phyloP scores from a whole-genome alignment of 2,113 vertebrate genomes.

The Hemiscyllium ocellatum region DNA sequence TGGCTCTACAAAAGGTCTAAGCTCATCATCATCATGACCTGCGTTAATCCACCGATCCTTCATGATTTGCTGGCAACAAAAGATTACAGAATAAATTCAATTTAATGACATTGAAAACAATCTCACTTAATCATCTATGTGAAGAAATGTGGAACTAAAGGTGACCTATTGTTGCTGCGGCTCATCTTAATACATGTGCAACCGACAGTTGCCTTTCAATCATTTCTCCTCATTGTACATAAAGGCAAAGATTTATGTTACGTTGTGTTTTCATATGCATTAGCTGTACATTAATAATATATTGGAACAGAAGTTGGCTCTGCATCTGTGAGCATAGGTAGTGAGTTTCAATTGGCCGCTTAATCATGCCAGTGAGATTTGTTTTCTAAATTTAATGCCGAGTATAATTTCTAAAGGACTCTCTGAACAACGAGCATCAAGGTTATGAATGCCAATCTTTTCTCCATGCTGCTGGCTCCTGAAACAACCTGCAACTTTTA shows the following conservation, averaged over 20 bases:
- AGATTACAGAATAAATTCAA: constrained; percentile 29
- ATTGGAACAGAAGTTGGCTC: background rate
- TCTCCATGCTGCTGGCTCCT: background rate
- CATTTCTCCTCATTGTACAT: background rate
- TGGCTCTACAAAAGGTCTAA: constrained; percentile 90
- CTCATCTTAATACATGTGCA: background rate
- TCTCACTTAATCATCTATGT: background rate
- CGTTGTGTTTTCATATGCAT: background rate
- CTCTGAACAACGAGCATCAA: background rate
- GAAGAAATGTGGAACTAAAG: background rate
- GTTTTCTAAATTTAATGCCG: background rate
- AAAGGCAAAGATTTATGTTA: background rate
- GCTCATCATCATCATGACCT: constrained; percentile 81
- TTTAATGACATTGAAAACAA: background rate
- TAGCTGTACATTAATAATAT: background rate
- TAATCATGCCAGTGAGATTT: background rate
- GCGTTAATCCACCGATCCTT: constrained; percentile 98
- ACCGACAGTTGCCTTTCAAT: background rate
- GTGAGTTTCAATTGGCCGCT: background rate
- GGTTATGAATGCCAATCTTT: background rate
- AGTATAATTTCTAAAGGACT: background rate
- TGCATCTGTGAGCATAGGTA: background rate
- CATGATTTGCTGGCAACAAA: constrained; percentile 88
- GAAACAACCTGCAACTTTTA: background rate
- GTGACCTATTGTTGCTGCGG: background rate